Percentiles rank a stretch among this genome's conserved stretches.
Conservation (phyloP, 2,113 vertebrate genomes). For the Damaliscus lunatus region DNA sequence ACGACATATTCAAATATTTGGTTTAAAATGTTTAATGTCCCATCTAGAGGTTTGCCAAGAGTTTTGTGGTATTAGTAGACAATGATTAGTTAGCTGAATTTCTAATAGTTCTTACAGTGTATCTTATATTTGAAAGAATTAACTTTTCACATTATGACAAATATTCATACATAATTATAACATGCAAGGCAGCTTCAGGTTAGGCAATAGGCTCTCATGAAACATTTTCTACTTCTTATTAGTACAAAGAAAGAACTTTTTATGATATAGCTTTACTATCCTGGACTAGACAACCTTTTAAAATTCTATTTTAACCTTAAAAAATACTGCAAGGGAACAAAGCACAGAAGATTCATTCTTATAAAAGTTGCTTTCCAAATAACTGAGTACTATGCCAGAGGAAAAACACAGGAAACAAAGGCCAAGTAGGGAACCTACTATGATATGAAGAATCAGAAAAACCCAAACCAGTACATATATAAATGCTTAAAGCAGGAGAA, state of each 20-base stretch:
- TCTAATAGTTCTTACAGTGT: not conserved
- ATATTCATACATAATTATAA: not conserved
- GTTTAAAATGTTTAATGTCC: slow-evolving; percentile 3
- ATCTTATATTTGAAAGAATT: slow-evolving; percentile 3
- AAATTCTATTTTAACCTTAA: not conserved
- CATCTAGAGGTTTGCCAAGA: not conserved
- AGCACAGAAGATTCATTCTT: not conserved
- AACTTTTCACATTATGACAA: slow-evolving; percentile 29
- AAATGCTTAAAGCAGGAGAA: not conserved
- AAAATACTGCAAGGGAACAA: not conserved
- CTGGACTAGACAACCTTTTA: not conserved
- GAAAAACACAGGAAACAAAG: not conserved
- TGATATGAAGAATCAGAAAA: not conserved
- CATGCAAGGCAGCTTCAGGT: not conserved
- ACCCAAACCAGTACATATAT: not conserved
- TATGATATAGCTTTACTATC: not conserved
- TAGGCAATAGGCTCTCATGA: not conserved
- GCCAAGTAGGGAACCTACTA: not conserved
- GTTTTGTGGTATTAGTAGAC: not conserved
- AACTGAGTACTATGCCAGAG: not conserved
- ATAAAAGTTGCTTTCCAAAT: not conserved
- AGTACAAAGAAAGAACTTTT: not conserved
- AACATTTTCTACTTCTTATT: not conserved
- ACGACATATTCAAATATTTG: not conserved
- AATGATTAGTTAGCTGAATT: not conserved